Evolutionary conservation across 2,797 vertebrate species (phyloP).

Genomic region (Xerus rutilus): DNA sequence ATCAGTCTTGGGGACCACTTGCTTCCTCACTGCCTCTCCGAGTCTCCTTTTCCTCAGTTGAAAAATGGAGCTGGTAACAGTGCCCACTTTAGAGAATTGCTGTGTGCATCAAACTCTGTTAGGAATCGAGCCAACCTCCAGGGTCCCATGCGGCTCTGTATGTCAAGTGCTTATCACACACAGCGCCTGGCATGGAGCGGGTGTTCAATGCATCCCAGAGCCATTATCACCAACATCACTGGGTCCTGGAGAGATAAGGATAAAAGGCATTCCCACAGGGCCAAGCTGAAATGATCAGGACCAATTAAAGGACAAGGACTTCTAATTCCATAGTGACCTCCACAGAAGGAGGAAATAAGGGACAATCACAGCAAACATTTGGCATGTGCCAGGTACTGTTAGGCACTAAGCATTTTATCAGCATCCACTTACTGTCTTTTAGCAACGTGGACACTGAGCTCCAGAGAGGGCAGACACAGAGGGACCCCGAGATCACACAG

Average conservation of each 20-base stretch:
- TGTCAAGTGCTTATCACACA: neutral
- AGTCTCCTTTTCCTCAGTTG: neutral
- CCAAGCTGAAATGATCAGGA: constrained; percentile 17
- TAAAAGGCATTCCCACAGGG: neutral
- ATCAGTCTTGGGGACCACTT: neutral
- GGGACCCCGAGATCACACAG: neutral
- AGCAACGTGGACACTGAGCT: neutral
- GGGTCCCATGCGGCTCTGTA: neutral
- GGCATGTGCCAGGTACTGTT: neutral
- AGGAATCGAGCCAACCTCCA: neutral
- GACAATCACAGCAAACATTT: neutral
- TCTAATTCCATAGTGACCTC: constrained; percentile 28
- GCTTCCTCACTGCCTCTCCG: neutral
- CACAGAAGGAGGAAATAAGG: neutral
- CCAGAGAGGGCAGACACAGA: neutral
- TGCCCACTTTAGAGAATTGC: neutral
- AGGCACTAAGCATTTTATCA: neutral
- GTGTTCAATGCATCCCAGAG: neutral
- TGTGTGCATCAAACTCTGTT: neutral
- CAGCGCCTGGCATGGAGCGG: neutral
- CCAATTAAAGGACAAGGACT: constrained; percentile 23
- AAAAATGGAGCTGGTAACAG: neutral
- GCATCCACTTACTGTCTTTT: neutral
- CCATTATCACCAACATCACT: neutral
- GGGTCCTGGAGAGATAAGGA: constrained; percentile 22